Base-by-base conservation (phyloP, 2,888 invertebrate species). In the Callinectes sapidus region DNA sequence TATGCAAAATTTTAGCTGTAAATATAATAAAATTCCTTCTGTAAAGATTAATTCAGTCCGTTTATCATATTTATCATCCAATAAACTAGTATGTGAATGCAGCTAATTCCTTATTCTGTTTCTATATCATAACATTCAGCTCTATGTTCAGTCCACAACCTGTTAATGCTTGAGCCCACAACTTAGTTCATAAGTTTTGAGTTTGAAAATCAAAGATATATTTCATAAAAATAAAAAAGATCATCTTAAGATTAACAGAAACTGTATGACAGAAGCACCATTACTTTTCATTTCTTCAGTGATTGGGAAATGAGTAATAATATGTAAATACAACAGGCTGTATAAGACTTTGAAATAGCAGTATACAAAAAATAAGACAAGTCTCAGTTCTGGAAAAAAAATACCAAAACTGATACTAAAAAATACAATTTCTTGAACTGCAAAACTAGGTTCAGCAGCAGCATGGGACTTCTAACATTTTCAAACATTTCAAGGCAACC, bases 241-340 rank as follows among this genome's bases (percentile, higher is more conserved):
- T 16, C n/a, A 61, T 61, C 23, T 16, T 16, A 61, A 61, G 61
- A 5, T 81, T 14, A 35, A 32, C 13, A 35, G 18, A 81, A 32
- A 81, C 35, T 81, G 71, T 81, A 35, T 81, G 81, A 35, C 35
- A 81, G 81, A 81, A 81, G 81, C 81, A 81, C 81, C 81, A 81
- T n/a, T 81, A 18, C 35, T 81, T 28, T 81, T 35, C 35, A 32
- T 81, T 35, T 81, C 35, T 81, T 35, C 35, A 16, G 81, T 32
- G 81, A 35, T 13, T 32, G 35, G 81, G 35, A 35, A 35, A 32
- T 35, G 35, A 81, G 48, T 35, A 81, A 81, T 35, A 32, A 32
- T 14, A 71, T 2, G 0, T 35, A 14, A 35, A 81, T 81, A 32
- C 81, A 81, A 35, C 81, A 81, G 81, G 81, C 81, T 81, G 35